These are phyloP conservation scores for Spea bombifrons DNA, from an alignment of 2,113 vertebrate genomes.

Conservation along the genomic window DNA sequence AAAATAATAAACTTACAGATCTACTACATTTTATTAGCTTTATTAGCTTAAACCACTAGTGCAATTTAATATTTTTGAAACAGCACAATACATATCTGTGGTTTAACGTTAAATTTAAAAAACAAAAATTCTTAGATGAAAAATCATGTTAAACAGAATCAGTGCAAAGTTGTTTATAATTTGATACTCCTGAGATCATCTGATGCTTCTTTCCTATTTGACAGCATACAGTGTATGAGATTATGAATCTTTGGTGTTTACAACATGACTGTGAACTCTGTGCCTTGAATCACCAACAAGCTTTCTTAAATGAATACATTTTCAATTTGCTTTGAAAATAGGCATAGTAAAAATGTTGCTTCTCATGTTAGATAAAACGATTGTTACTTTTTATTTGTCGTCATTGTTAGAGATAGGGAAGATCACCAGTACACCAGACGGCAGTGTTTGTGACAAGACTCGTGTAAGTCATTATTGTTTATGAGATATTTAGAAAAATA, in stretches of 20 bases:
- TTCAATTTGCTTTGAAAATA: background rate
- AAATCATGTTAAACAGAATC: too few species aligned
- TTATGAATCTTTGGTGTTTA: constrained; percentile 9
- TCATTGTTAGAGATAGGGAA: background rate
- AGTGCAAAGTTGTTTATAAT: background rate
- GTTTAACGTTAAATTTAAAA: too few species aligned
- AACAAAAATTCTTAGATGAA: too few species aligned
- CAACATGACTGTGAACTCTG: background rate
- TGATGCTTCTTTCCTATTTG: constrained; percentile 6
- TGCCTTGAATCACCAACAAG: constrained; percentile 11
- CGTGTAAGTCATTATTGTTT: too few species aligned
- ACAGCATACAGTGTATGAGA: constrained; percentile 3
- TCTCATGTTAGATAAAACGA: background rate
- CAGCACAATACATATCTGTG: too few species aligned
- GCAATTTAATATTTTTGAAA: too few species aligned
- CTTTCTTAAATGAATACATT: background rate
- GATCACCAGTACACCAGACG: too few species aligned
- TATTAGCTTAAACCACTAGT: too few species aligned
- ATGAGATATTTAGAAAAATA: too few species aligned
- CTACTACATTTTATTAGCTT: too few species aligned
- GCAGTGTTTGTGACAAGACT: too few species aligned
- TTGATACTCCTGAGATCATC: background rate
- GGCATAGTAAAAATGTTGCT: background rate
- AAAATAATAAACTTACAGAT: too few species aligned
- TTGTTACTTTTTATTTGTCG: background rate